These are phyloP conservation scores for human DNA, from an alignment of 2,113 vertebrate species.

Conservation along the genomic window GRCh38 chr9:19794001-19794500, in stretches of 20 bases:
- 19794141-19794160: not conserved
- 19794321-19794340: no score
- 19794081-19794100: not conserved
- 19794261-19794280: not conserved
- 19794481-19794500: no score
- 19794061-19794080: not conserved
- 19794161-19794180: not conserved
- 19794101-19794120: not conserved
- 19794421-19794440: no score
- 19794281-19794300: not conserved
- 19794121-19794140: not conserved
- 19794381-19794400: no score
- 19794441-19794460: no score
- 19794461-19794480: no score
- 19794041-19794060: not conserved
- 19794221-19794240: not conserved
- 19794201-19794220: not conserved
- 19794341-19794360: no score
- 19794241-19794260: slow-evolving; percentile 28
- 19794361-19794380: no score
- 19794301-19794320: not conserved
- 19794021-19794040: slow-evolving; percentile 26
- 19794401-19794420: no score
- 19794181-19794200: not conserved
- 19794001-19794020: not conserved